These are phyloP conservation scores for Leucozona laternaria DNA, from an alignment of 2,888 invertebrate genomes.

Conservation along the genomic window DNA sequence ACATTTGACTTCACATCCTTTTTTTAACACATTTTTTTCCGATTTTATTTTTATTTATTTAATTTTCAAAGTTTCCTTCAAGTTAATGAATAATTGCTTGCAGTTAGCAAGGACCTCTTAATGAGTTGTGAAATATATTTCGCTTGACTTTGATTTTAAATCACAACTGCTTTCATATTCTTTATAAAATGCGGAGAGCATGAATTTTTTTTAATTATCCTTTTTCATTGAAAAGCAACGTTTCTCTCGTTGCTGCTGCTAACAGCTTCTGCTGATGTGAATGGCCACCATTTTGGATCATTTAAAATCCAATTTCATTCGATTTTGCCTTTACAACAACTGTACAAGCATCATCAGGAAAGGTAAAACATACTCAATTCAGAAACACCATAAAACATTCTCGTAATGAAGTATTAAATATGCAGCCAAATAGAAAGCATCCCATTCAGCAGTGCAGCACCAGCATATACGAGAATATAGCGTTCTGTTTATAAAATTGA, in stretches of 20 bases:
- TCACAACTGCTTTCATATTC: conserved; percentile 73
- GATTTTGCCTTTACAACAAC: conserved; percentile 49
- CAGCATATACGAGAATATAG: not conserved
- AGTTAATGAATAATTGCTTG: conserved; percentile 83
- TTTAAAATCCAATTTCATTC: conserved; percentile 74
- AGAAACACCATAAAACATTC: conserved; percentile 74
- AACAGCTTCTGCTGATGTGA: conserved; percentile 1
- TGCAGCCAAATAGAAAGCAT: conserved; percentile 74
- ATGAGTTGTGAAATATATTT: conserved; percentile 76
- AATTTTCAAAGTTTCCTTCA: conserved; percentile 71
- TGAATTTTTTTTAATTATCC: conserved; percentile 61
- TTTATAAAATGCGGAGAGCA: conserved; percentile 48
- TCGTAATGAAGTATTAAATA: conserved; percentile 77
- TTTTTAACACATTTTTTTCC: conserved; percentile 52
- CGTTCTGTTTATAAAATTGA: conserved; percentile 44
- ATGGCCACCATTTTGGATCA: conserved; percentile 57
- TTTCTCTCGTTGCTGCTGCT: not conserved
- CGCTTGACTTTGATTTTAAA: conserved; percentile 75
- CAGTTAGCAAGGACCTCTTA: conserved; percentile 79
- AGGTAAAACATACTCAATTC: conserved; percentile 42
- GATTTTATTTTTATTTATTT: conserved; percentile 26
- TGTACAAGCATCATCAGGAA: conserved; percentile 2
- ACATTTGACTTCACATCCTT: conserved; percentile 74
- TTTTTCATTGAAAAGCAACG: conserved; percentile 55
- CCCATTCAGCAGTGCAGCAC: conserved; percentile 52